Evolutionary conservation across 2,888 invertebrate genomes (phyloP).

Genomic region (Microdon myrmicae): DNA sequence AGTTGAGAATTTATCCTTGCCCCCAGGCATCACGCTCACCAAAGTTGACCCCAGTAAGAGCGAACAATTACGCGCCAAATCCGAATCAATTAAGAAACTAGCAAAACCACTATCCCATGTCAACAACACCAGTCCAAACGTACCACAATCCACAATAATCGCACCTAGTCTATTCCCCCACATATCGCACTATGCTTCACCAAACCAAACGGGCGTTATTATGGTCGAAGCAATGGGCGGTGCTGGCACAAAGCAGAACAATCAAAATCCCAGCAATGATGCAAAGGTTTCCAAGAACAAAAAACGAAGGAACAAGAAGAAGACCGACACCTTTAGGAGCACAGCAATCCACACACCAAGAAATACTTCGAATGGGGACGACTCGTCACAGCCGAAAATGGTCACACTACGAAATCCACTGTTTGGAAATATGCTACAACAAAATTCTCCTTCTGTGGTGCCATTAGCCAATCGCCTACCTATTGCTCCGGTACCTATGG

Average conservation of each 20-base stretch:
- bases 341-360: conserved; percentile 7
- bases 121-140: conserved; percentile 37
- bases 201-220: conserved; percentile 62
- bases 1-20: conserved; percentile 75
- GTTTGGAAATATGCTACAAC: conserved; percentile 65
- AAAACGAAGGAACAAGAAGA: conserved; percentile 62
- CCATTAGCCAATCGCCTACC: conserved; percentile 25
- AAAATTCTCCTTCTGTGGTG: conserved; percentile 26
- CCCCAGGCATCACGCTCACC: conserved; percentile 84
- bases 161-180: conserved; percentile 55
- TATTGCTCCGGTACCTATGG: conserved; percentile 61
- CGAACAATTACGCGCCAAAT: conserved; percentile 63
- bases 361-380: conserved; percentile 6
- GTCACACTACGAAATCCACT: conserved; percentile 83
- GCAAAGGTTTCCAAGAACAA: conserved; percentile 60
- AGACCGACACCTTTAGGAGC: conserved; percentile 51
- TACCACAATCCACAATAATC: conserved; percentile 55
- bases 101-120: conserved; percentile 59
- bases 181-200: conserved; percentile 53
- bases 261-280: conserved; percentile 52
- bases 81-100: conserved; percentile 64
- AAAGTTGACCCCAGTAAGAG: conserved; percentile 72
- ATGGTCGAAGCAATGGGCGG: conserved; percentile 64
- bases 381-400: conserved; percentile 70
- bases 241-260: conserved; percentile 54